Conservation (phyloP, 2,113 vertebrate species). For the Marcusenius ussheri region DNA sequence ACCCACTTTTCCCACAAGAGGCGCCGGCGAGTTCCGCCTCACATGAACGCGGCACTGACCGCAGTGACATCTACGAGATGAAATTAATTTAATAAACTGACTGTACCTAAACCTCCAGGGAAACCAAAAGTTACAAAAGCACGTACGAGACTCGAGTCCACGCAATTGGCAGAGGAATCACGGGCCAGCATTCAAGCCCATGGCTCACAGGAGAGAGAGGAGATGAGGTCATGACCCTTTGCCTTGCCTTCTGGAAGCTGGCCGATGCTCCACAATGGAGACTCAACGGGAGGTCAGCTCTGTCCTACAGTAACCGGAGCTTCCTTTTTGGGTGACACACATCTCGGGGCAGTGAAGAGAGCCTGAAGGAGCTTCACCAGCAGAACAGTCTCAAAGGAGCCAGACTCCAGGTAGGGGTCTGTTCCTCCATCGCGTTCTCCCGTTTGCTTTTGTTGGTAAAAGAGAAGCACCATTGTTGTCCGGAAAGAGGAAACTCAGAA, state of each 20-base stretch:
- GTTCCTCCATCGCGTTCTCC: background rate
- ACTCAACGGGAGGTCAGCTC: background rate
- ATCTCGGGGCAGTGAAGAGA: background rate
- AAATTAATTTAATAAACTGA: background rate
- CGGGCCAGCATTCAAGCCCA: background rate
- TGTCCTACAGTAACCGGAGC: background rate
- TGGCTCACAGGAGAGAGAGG: background rate
- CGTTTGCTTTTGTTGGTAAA: background rate
- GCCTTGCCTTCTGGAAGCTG: background rate
- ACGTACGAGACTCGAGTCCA: background rate
- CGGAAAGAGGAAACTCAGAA: background rate
- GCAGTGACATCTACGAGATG: background rate
- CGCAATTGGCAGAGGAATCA: background rate
- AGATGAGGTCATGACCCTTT: background rate
- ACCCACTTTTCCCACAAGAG: slow-evolving; percentile 15
- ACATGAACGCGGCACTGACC: background rate
- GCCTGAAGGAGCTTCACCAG: background rate
- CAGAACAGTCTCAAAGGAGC: background rate
- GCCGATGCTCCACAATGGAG: background rate
- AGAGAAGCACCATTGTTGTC: background rate
- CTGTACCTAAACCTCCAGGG: background rate
- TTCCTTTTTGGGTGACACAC: background rate
- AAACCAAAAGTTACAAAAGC: background rate
- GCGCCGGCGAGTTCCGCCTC: background rate
- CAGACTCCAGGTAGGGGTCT: background rate